phyloP scores from a whole-genome alignment of 2,113 vertebrate species.

The Peromyscus leucopus region DNA sequence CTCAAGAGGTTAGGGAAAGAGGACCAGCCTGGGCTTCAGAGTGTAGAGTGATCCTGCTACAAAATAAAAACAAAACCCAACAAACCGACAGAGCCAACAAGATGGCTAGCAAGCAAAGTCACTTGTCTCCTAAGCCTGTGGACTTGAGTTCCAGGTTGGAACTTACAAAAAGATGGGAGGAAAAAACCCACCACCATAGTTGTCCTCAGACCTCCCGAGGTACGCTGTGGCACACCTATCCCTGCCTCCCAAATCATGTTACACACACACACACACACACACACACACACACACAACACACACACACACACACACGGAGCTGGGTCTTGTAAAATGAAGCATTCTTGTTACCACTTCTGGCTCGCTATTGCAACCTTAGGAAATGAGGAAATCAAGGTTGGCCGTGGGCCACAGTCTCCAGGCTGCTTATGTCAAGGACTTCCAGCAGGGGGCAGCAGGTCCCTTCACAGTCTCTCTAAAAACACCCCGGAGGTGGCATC shows the following conservation, averaged over 20 bases:
- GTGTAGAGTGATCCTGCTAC: background rate
- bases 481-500: background rate
- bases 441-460: conserved; percentile 77
- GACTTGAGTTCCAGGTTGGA: background rate
- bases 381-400: background rate
- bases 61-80: background rate
- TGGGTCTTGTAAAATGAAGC: background rate
- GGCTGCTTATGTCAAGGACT: background rate
- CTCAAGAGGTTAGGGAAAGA: background rate
- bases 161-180: background rate
- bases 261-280: too few species aligned
- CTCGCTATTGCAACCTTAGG: background rate
- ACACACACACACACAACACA: background rate
- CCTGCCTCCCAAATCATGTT: background rate
- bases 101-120: background rate
- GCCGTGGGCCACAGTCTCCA: background rate
- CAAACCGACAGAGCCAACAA: background rate
- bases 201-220: background rate
- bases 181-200: background rate
- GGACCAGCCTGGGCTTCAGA: background rate
- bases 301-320: background rate
- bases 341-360: background rate
- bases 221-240: background rate
- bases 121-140: background rate
- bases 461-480: background rate